phyloP scores from a whole-genome alignment of 1,140 invertebrate species.

The Periplaneta americana region DNA sequence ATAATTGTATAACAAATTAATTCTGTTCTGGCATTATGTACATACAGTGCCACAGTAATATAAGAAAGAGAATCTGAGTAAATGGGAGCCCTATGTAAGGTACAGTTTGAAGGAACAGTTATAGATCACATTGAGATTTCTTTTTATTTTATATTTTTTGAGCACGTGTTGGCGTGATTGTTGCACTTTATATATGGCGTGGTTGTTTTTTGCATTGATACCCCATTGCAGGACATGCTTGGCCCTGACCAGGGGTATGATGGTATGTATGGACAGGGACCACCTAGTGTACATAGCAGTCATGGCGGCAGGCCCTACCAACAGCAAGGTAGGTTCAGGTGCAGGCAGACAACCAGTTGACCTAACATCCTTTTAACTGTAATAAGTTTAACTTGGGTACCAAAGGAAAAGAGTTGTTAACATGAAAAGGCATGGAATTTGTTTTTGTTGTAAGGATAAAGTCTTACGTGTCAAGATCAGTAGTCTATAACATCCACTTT shows the following conservation, averaged over 20 bases:
- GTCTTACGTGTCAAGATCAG: too few species aligned
- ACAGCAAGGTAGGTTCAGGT: constrained; percentile 65
- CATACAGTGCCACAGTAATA: too few species aligned
- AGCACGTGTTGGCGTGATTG: neutral
- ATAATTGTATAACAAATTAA: too few species aligned
- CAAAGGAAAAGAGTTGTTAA: neutral
- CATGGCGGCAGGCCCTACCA: constrained; percentile 68
- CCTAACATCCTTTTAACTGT: neutral
- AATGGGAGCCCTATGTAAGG: too few species aligned
- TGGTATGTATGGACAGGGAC: constrained; percentile 82
- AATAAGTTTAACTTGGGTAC: neutral
- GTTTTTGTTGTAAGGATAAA: too few species aligned
- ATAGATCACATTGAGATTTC: neutral
- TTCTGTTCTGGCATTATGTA: too few species aligned
- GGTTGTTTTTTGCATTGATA: constrained; percentile 11
- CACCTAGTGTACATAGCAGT: constrained; percentile 72
- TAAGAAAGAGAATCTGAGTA: neutral
- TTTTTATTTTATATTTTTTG: neutral
- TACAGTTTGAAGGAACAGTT: neutral
- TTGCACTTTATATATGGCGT: neutral
- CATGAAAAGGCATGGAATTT: too few species aligned
- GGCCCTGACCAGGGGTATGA: constrained; percentile 88
- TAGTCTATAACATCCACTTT: too few species aligned
- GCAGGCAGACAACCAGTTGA: neutral
- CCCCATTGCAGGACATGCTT: constrained; percentile 75